Evolutionary conservation across 2,113 vertebrate species (phyloP).

Genomic region (Lasiurus cinereus): DNA sequence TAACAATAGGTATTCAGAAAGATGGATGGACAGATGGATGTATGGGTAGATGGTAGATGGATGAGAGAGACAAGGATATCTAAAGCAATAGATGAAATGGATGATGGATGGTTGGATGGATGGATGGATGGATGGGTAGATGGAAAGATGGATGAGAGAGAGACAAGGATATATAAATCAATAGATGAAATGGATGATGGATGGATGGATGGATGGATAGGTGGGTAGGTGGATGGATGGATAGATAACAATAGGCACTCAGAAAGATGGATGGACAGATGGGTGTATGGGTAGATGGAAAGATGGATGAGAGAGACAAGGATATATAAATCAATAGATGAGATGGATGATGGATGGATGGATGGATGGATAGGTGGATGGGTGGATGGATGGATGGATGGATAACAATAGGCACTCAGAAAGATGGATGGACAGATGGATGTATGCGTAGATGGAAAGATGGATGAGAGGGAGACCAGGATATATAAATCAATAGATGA

Average conservation of each 20-base stretch:
- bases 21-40: no score
- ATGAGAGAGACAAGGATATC: not conserved
- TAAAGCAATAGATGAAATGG: not conserved
- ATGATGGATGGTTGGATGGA: no score
- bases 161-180: no score
- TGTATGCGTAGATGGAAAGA: not conserved
- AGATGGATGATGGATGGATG: not conserved
- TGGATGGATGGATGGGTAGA: no score
- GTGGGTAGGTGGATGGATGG: no score
- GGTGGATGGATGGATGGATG: not conserved
- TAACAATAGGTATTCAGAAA: no score
- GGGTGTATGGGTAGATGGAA: rapidly evolving
- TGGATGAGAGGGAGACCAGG: not conserved
- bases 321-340: not conserved
- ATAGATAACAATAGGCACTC: no score
- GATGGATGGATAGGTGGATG: not conserved
- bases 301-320: not conserved
- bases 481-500: not conserved
- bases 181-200: not conserved
- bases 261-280: not conserved
- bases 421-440: not conserved
- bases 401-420: not conserved
- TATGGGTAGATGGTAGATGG: not conserved
- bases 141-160: no score
- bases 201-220: no score